Conservation (phyloP, 2,888 invertebrate genomes). For the Amiota minor region DNA sequence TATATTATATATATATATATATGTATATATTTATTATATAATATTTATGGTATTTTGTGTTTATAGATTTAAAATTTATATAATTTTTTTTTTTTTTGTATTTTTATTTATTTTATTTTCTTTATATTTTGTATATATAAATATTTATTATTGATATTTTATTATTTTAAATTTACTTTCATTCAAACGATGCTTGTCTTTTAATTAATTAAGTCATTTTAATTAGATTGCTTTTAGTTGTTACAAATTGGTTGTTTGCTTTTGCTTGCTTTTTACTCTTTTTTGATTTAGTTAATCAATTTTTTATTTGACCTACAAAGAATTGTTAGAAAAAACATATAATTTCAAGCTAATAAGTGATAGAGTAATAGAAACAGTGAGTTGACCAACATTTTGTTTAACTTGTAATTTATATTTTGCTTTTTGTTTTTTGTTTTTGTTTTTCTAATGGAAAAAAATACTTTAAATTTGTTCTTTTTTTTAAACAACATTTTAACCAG, state of each 20-base stretch:
- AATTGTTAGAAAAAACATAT: no score
- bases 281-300: neutral
- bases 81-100: slow-evolving; percentile 4
- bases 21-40: slow-evolving; percentile 36
- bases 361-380: no score
- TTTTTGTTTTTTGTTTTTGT: no score
- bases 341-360: no score
- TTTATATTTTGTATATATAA: slow-evolving; percentile 49
- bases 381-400: no score
- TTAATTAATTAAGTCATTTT: slow-evolving; percentile 55
- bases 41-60: slow-evolving; percentile 32
- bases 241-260: slow-evolving; percentile 59
- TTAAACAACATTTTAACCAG: no score
- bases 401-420: no score
- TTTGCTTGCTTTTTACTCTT: slow-evolving; percentile 42
- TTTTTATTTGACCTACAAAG: no score
- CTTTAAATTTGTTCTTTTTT: no score
- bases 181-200: neutral
- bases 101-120: slow-evolving; percentile 39
- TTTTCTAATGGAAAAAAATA: no score
- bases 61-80: slow-evolving; percentile 44
- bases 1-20: slow-evolving; percentile 32
- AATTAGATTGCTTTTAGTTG: slow-evolving; percentile 67
- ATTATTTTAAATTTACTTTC: neutral
- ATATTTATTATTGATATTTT: neutral